phyloP scores from a whole-genome alignment of 2,113 vertebrate species.

The Corapipo altera region DNA sequence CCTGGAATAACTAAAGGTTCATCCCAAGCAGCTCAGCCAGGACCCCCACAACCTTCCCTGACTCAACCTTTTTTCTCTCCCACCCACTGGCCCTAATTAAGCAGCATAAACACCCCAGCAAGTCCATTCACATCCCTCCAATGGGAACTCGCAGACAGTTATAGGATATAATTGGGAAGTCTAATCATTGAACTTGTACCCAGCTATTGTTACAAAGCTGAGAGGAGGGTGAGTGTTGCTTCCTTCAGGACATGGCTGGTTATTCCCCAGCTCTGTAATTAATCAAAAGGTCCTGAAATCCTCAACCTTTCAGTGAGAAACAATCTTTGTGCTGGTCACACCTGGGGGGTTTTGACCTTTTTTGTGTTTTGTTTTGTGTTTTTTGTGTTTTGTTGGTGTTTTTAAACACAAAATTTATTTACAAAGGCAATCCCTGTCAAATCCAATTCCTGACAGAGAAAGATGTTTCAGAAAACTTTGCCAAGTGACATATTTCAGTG shows the following conservation, averaged over 20 bases:
- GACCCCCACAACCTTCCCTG: background rate
- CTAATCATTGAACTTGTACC: constrained; percentile 62
- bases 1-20: background rate
- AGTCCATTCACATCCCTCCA: constrained; percentile 51
- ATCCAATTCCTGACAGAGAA: background rate
- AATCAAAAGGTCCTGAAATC: constrained; percentile 2
- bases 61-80: background rate
- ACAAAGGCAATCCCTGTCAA: background rate
- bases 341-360: background rate
- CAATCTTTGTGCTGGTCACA: background rate
- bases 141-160: constrained; percentile 78
- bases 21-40: background rate
- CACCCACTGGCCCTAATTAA: background rate
- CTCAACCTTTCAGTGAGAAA: constrained; percentile 9
- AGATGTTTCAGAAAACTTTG: background rate
- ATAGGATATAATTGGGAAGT: constrained; percentile 84
- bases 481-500: background rate
- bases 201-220: constrained; percentile 41
- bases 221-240: constrained; percentile 24
- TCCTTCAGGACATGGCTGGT: constrained; percentile 11
- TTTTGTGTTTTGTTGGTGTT: background rate
- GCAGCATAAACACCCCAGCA: constrained; percentile 15
- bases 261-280: background rate
- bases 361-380: background rate
- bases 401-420: background rate